These are phyloP conservation scores for Premnoplex brunnescens DNA, from an alignment of 2,797 vertebrate genomes.

Conservation along the genomic window DNA sequence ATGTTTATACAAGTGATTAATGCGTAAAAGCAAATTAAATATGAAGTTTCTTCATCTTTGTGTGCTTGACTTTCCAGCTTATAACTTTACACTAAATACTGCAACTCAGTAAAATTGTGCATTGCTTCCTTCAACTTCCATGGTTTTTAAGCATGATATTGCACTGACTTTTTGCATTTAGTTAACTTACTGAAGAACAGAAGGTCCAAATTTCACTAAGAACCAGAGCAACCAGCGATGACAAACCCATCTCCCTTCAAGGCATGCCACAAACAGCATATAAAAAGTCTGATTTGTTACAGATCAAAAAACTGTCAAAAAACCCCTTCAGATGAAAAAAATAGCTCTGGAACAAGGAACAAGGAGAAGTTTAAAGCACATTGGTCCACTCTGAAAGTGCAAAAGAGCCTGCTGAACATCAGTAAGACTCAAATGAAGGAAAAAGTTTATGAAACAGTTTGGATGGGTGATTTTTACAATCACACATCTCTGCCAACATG, in stretches of 20 bases:
- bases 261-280: neutral
- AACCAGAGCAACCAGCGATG: neutral
- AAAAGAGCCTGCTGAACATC: neutral
- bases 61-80: neutral
- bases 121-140: neutral
- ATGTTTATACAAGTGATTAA: neutral
- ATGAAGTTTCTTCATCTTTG: neutral
- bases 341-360: neutral
- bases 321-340: neutral
- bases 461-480: neutral
- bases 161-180: neutral
- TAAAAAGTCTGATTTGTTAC: neutral
- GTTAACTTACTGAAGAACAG: neutral
- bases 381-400: neutral
- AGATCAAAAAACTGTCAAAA: neutral
- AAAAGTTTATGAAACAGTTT: neutral
- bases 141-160: rapidly evolving
- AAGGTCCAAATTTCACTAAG: neutral
- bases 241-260: neutral
- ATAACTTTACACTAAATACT: neutral
- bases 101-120: neutral
- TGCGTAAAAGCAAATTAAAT: neutral
- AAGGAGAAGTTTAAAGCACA: neutral
- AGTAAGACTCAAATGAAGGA: neutral
- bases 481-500: neutral